A percentile compares a stretch with the other conserved stretches of the same genome.
Conservation (phyloP, 1,140 invertebrate genomes). For the Parasteatoda tepidariorum region DNA sequence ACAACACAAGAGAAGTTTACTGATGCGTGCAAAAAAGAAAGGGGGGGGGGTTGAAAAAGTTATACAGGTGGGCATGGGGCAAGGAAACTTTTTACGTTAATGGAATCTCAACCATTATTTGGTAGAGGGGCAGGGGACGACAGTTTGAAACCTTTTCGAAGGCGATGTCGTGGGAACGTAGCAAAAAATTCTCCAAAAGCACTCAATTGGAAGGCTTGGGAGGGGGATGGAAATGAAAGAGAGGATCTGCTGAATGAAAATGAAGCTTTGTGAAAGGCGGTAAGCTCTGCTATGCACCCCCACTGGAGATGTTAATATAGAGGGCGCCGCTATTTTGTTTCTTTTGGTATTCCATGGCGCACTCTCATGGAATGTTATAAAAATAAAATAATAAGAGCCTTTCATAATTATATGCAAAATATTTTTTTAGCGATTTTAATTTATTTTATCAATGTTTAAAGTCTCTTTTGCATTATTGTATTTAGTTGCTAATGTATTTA, state of each 20-base stretch:
- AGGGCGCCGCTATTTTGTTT: neutral
- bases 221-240: neutral
- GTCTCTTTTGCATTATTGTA: no score
- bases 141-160: slow-evolving; percentile 1
- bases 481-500: no score
- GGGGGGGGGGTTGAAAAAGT: neutral
- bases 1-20: slow-evolving; percentile 13
- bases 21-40: slow-evolving; percentile 36
- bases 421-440: no score
- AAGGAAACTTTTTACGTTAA: slow-evolving; percentile 35
- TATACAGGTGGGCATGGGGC: neutral
- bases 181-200: slow-evolving; percentile 42
- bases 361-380: no score
- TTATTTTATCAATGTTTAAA: no score
- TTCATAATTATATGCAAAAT: no score
- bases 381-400: no score
- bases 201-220: neutral
- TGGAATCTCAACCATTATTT: slow-evolving; percentile 43
- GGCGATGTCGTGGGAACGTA: slow-evolving; percentile 45
- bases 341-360: no score
- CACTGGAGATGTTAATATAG: neutral
- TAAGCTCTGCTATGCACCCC: neutral
- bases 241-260: slow-evolving; percentile 24
- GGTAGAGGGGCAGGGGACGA: neutral
- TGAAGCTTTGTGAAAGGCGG: slow-evolving; percentile 25